Evolutionary conservation across 2,888 invertebrate genomes (phyloP), one percentile per base, ranked within the genome.

Genomic region (Subacronicta megacephala): DNA sequence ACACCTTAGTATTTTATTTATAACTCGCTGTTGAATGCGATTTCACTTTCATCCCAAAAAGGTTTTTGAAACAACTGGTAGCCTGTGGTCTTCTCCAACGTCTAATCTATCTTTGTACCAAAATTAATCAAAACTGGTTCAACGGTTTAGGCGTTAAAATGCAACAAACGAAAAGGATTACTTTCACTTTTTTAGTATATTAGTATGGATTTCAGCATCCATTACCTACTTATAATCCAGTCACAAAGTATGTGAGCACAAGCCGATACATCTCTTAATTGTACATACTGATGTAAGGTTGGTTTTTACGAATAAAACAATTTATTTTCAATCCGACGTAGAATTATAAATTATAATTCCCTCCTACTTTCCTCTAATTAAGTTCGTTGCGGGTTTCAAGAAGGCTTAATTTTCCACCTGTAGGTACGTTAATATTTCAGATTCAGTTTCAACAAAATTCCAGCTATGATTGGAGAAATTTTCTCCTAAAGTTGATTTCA

Each of bases 321-420:
- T 13, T 31, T 38, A 17, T 13, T 31, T 38, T 23, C 40, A 50
- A 36, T 33, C 40, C 38, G 26, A 23, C 38, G 13, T 35, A 47
- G 42, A 54, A 64, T 67, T 49, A 51, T 10, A 35, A 60, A 50
- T 50, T 50, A 10, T 56, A 40, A 40, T 58, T 36, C 31, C 49
- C 40, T 41, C 15, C 45, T 44, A 51, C 46, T 61, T 56, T 18
- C 20, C 15, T 54, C 37, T 61, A 68, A 73, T 75, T 65, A 68
- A 42, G 49, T 72, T 50, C 17, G 37, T 33, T 37, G 55, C 12
- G 41, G 41, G 41, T 43, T 60, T 49, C 49, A 17, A 69, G 46
- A 55, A 40, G 46, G 46, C 46, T 58, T 55, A 26, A 55, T 62
- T 64, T 68, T 44, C 47, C 18, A 7, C 16, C n/a, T 37, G n/a